Base-by-base conservation (phyloP, 2,888 invertebrate species). In the Nomada hirtipes region DNA sequence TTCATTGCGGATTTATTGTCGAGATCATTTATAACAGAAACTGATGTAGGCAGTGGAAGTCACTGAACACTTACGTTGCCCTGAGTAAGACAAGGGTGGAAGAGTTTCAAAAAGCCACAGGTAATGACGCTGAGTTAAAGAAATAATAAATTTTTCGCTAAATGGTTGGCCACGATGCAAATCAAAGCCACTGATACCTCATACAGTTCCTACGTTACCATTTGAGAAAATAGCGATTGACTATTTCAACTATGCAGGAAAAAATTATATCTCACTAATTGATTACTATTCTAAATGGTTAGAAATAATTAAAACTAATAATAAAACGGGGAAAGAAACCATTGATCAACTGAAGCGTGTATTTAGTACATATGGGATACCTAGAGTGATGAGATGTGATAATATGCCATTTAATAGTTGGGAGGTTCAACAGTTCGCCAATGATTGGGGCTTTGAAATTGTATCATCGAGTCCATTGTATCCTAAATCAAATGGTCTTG, bases 11-110 rank as follows among this genome's bases (percentile, higher is more conserved):
- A 69, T 57, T 18, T 57, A 15, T 13, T 69, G 15, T 57, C 57
- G 15, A 69, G 68, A 18, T 69, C 47, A 15, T 26, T 57, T 42
- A 10, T 69, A 44, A 69, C 13, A 42, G 26, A 57, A 2, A 57
- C 0, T 15, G 23, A 23, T 23, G 57, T 7, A 18, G 29, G 13
- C 15, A 29, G 53, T 4, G 44, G 47, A 15, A 44, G 13, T 42
- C 29, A 7, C 29, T 7, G 29, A 68, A 68, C 13, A 68, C 68
- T 13, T 42, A 68, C 2, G 55, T 68, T 13, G 57, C 55, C 44
- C 44, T 44, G 42, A 57, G 26, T 68, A 29, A 79, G 89, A 13
- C 23, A 13, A 68, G 55, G 23, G 42, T 77, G 55, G 36, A 29
- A 29, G 29, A 29, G 29, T 29, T 29, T 29, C 29, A 29, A 29